Conservation (phyloP, 2,113 vertebrate genomes). For the Furnarius figulus region DNA sequence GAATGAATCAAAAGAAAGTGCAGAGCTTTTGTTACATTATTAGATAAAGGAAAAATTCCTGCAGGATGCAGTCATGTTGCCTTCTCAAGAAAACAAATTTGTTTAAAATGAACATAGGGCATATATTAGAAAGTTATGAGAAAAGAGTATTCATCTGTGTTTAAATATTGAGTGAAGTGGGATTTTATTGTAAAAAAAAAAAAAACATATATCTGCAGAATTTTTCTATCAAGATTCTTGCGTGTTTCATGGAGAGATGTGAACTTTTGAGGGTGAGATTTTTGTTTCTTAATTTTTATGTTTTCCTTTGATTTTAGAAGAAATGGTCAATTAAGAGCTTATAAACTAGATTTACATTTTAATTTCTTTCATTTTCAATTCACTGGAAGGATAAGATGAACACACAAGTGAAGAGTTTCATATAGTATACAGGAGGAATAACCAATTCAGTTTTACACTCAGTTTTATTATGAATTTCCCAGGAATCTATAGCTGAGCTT, state of each 20-base stretch:
- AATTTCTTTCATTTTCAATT: slow-evolving; percentile 38
- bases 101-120: neutral
- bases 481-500: slow-evolving; percentile 25
- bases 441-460: neutral
- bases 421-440: neutral
- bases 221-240: neutral
- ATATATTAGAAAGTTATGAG: neutral
- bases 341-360: slow-evolving; percentile 12
- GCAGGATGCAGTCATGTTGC: neutral
- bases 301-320: neutral
- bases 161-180: neutral
- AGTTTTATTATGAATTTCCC: slow-evolving; percentile 39
- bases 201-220: neutral
- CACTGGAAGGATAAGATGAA: slow-evolving; percentile 30
- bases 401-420: slow-evolving; percentile 19
- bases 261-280: neutral
- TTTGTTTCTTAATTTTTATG: slow-evolving; percentile 8
- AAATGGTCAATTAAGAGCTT: neutral
- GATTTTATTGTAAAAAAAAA: neutral
- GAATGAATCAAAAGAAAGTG: slow-evolving; percentile 37
- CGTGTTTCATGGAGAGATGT: neutral
- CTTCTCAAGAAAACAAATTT: neutral
- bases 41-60: neutral
- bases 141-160: neutral
- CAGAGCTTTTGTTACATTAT: slow-evolving; percentile 20